A percentile compares a stretch with the other conserved stretches of the same genome.
These are phyloP conservation scores for Zaprionus taronus DNA, from an alignment of 1,140 invertebrate species.

Conservation along the genomic window DNA sequence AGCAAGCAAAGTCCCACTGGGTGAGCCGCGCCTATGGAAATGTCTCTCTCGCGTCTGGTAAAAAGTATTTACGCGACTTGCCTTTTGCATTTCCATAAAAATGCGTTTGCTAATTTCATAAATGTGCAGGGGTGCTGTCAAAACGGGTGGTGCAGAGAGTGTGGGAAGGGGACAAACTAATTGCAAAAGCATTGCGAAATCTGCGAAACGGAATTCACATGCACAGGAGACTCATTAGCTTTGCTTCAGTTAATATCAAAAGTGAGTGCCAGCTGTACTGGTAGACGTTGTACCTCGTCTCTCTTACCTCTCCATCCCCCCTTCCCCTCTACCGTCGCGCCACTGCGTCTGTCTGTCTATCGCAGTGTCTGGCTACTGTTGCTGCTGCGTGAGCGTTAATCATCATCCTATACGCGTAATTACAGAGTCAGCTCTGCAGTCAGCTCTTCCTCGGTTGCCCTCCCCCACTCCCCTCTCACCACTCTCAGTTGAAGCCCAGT, in stretches of 20 bases:
- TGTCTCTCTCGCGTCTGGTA: slow-evolving; percentile 46
- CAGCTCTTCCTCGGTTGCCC: not conserved
- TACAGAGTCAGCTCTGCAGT: slow-evolving; percentile 52
- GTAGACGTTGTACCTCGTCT: not conserved
- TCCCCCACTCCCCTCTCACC: not conserved
- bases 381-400: slow-evolving; percentile 71
- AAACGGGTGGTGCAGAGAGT: not conserved
- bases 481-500: not conserved
- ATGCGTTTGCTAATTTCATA: slow-evolving; percentile 80
- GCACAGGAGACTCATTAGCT: slow-evolving; percentile 70
- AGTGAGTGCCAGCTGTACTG: slow-evolving; percentile 37
- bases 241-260: slow-evolving; percentile 67
- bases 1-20: not conserved
- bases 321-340: not conserved
- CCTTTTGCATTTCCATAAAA: slow-evolving; percentile 69
- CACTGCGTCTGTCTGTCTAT: slow-evolving; percentile 22
- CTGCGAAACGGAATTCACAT: slow-evolving; percentile 34
- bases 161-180: slow-evolving; percentile 59
- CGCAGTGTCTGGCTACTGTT: slow-evolving; percentile 19
- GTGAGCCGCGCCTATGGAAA: slow-evolving; percentile 29
- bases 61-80: slow-evolving; percentile 56
- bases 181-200: slow-evolving; percentile 74
- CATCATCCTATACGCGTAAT: slow-evolving; percentile 82
- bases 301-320: not conserved
- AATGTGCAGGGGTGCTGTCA: slow-evolving; percentile 35